Evolutionary conservation across 2,113 vertebrate species (phyloP).

Genomic region (Anolis sagrei): DNA sequence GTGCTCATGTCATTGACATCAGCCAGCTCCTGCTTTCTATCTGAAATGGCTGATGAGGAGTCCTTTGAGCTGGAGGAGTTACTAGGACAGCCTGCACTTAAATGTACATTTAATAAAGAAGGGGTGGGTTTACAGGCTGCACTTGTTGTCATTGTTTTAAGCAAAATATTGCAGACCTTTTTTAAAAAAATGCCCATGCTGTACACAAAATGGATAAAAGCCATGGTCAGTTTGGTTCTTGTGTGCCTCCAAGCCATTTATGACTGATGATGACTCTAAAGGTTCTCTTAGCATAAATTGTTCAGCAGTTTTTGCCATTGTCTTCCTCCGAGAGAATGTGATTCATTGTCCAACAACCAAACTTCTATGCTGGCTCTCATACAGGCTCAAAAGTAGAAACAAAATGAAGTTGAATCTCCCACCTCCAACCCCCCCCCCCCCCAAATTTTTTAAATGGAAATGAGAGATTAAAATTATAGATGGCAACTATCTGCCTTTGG

Average conservation of each 20-base stretch:
- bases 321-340: no score
- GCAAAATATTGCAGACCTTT: not conserved
- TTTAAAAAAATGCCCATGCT: not conserved
- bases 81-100: not conserved
- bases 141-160: not conserved
- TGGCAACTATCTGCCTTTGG: not conserved
- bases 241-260: no score
- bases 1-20: constrained; percentile 7
- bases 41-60: not conserved
- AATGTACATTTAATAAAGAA: not conserved
- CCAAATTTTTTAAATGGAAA: not conserved
- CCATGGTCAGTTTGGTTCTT: no score
- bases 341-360: no score
- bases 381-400: not conserved
- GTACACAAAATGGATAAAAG: not conserved
- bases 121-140: not conserved
- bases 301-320: no score
- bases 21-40: not conserved
- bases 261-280: no score
- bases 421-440: no score
- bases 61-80: not conserved
- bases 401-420: not conserved
- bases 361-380: not conserved
- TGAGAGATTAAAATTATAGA: not conserved
- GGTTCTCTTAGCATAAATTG: no score